A percentile compares a stretch with the other conserved stretches of the same genome.
Evolutionary conservation across 2,888 invertebrate species (phyloP).

Genomic region (Parthenolecanium corni): DNA sequence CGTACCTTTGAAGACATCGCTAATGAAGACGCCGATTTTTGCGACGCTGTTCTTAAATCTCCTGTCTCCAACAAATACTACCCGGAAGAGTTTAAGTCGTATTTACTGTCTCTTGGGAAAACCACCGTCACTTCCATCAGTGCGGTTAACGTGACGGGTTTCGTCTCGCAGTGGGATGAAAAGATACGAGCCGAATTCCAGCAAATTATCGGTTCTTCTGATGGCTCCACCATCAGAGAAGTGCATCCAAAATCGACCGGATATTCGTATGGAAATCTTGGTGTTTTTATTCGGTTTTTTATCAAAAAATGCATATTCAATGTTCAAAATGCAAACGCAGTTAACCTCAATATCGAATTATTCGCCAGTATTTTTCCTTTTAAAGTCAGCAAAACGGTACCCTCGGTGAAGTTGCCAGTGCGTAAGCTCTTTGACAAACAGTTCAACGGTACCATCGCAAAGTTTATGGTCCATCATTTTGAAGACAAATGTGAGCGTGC

Average conservation of each 20-base stretch:
- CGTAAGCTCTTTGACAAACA: neutral
- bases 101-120: neutral
- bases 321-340: neutral
- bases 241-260: neutral
- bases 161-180: neutral
- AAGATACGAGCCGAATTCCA: neutral
- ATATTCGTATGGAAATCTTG: neutral
- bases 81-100: neutral
- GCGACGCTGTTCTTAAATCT: neutral
- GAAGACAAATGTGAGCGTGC: neutral
- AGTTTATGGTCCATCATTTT: slow-evolving; percentile 2
- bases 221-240: neutral
- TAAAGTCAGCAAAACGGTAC: neutral
- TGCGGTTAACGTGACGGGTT: neutral
- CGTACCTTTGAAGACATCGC: neutral
- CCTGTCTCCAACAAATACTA: neutral
- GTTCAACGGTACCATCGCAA: neutral
- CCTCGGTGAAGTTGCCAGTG: neutral
- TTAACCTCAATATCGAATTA: neutral
- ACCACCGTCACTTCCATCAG: neutral
- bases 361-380: slow-evolving; percentile 7
- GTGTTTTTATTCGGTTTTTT: slow-evolving; percentile 11
- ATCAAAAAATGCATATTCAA: slow-evolving; percentile 6
- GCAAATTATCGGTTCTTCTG: neutral
- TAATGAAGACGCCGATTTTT: neutral